These are phyloP conservation scores for Holcopasites calliopsidis DNA, from an alignment of 1,140 invertebrate genomes.

Conservation along the genomic window DNA sequence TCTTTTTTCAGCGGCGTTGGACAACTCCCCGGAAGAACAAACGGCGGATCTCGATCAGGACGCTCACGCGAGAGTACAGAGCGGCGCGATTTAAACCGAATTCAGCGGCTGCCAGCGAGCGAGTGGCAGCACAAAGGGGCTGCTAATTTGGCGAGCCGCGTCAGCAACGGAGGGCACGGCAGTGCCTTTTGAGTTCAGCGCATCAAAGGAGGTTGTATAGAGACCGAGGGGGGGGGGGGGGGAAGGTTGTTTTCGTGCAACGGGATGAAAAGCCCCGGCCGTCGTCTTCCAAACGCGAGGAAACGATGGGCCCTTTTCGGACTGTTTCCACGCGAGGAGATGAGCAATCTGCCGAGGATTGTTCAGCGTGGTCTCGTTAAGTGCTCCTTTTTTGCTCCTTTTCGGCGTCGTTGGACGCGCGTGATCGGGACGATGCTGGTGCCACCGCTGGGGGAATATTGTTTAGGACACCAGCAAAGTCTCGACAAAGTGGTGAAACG, in stretches of 20 bases:
- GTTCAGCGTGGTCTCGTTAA: too few species aligned
- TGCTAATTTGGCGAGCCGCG: slow-evolving; percentile 58
- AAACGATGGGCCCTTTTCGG: slow-evolving; percentile 10
- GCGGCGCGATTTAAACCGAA: slow-evolving; percentile 52
- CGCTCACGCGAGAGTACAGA: slow-evolving; percentile 30
- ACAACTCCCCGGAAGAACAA: slow-evolving; percentile 50
- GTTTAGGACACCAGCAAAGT: too few species aligned
- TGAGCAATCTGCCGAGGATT: slow-evolving; percentile 44
- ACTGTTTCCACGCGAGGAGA: slow-evolving; percentile 12
- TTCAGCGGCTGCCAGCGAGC: slow-evolving; percentile 56
- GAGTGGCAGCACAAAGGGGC: slow-evolving; percentile 63
- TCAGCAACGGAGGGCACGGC: slow-evolving; percentile 19
- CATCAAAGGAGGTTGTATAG: slow-evolving; percentile 42
- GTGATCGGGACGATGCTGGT: too few species aligned
- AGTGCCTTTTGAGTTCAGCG: slow-evolving; percentile 15
- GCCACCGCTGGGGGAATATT: too few species aligned
- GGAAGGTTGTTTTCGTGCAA: slow-evolving; percentile 23
- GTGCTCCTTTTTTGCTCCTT: too few species aligned
- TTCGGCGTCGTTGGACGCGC: too few species aligned
- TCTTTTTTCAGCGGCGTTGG: background rate
- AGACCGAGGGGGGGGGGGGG: background rate
- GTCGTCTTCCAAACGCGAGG: slow-evolving; percentile 6
- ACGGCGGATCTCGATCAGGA: slow-evolving; percentile 45
- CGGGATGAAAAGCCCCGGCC: slow-evolving; percentile 42
- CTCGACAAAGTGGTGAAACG: too few species aligned